Base-by-base conservation (phyloP, 2,888 invertebrate species). In the Eristalis arbustorum region DNA sequence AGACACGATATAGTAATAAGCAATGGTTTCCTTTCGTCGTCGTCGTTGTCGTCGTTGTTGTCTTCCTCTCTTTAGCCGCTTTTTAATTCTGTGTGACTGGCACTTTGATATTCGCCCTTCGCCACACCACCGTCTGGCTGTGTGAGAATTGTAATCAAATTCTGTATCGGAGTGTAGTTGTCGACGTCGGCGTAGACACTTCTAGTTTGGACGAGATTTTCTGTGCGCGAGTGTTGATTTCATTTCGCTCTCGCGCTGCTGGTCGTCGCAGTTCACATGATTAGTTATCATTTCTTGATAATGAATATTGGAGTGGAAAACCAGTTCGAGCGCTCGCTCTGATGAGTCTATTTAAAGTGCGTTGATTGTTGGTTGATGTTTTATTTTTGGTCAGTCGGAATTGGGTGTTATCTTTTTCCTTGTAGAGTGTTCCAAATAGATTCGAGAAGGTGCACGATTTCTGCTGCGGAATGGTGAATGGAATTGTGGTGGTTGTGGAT, bases 1-100 rank as follows among this genome's bases (percentile, higher is more conserved):
- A 82, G 82, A 82, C 72, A 72, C 67, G 76, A 82, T 82, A 82
- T 82, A 61, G 67, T 76, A 82, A 63, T 72, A 82, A 82, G 82
- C 72, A 82, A 76, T 82, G 76, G 76, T 79, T 79, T 59, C 56
- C 66, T 71, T 18, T 34, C 18, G 49, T 31, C 11, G 31, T 42
- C 42, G 42, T 42, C 18, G 49, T 31, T 11, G 31, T 42, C 42
- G 42, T 42, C 40, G 37, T 14, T 5, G 14, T 4, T 42, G 42
- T n/a, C 42, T 34, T 63, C 42, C 63, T 72, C 37, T 18, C 18
- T 11, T 56, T 18, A 34, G 49, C n/a, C 49, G n/a, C n/a, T n/a
- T n/a, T 74, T 64, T 34, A 22, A 49, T 49, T 18, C 18, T 23
- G 10, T 31, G 31, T 10, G n/a, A n/a, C n/a, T n/a, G 31, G 31